Evolutionary conservation across 2,113 vertebrate species (phyloP), one percentile per base, ranked within the genome.

Genomic region (Pedetes capensis): DNA sequence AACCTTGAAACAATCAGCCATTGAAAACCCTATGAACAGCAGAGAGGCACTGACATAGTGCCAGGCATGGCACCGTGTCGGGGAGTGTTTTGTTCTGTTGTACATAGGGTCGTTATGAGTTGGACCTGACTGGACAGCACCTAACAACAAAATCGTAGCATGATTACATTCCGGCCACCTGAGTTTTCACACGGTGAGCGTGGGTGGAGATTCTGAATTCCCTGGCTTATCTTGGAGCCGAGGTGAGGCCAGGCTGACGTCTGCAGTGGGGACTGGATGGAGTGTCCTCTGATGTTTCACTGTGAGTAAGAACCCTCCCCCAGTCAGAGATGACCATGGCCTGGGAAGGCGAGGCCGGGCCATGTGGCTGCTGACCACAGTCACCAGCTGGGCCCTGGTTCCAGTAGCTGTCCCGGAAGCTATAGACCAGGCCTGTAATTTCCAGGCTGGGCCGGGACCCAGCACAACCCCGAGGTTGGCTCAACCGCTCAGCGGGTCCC

Each of bases 371-470:
- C 47, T 20, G 81, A 94, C 96, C 96, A 79, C 96, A 96, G 13
- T 89, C 74, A 75, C 14, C 10, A 82, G 44, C 79, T 88, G 11
- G 53, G 76, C 89, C 72, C 92, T 22, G 53, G 18, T 91, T 95
- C 97, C 91, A 97, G 95, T 75, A 96, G 69, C 96, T 79, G 27
- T 76, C 13, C 49, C 51, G 74, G 97, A 97, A 96, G 11, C 79
- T 5, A 5, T 25, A 32, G 39, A 16, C 34, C 80, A 97, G 91
- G 63, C 93, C 95, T 97, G 32, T 97, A 97, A 97, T 96, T 97
- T 97, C 83, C 34, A 96, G 72, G 34, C 74, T 97, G 96, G 92
- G 68, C 39, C n/a, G 16, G 29, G 74, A 61, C 78, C 96, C 94
- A 87, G 87, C 96, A 68, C 85, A 96, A 92, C 18, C 89, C 91